Evolutionary conservation across 1,140 invertebrate species (phyloP).

Genomic region (Leptopilina clavipes): DNA sequence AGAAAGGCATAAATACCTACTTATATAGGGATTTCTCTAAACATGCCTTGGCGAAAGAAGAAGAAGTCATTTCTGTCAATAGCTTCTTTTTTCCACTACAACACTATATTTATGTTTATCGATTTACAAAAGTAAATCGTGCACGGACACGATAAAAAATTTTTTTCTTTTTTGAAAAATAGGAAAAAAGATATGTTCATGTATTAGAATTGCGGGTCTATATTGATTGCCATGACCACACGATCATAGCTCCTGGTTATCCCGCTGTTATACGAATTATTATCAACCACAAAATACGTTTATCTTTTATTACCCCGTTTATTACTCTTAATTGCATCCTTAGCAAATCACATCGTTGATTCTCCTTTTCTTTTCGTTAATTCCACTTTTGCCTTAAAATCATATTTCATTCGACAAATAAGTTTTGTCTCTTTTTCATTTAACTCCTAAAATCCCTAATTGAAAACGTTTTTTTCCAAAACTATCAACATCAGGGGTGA

Average conservation of each 20-base stretch:
- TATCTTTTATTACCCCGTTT: constrained; percentile 5
- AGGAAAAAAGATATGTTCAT: background rate
- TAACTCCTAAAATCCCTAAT: no score
- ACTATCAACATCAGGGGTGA: no score
- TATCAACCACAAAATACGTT: background rate
- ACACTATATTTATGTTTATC: background rate
- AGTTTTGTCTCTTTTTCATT: no score
- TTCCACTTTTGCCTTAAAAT: no score
- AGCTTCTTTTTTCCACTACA: background rate
- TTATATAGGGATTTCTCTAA: constrained; percentile 1
- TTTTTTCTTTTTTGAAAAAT: background rate
- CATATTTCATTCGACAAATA: no score
- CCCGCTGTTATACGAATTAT: no score
- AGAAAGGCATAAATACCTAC: constrained; percentile 21
- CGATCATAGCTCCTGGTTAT: no score
- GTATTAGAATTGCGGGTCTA: background rate
- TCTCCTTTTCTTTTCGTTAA: no score
- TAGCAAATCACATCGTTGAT: no score
- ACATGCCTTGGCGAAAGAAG: constrained; percentile 1
- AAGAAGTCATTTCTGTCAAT: constrained; percentile 6
- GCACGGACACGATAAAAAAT: background rate
- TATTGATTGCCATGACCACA: background rate
- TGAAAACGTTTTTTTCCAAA: no score
- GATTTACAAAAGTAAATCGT: background rate
- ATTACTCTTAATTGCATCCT: constrained; percentile 24